phyloP scores from a whole-genome alignment of 2,797 vertebrate genomes.

The Melanotaenia trifasciata region DNA sequence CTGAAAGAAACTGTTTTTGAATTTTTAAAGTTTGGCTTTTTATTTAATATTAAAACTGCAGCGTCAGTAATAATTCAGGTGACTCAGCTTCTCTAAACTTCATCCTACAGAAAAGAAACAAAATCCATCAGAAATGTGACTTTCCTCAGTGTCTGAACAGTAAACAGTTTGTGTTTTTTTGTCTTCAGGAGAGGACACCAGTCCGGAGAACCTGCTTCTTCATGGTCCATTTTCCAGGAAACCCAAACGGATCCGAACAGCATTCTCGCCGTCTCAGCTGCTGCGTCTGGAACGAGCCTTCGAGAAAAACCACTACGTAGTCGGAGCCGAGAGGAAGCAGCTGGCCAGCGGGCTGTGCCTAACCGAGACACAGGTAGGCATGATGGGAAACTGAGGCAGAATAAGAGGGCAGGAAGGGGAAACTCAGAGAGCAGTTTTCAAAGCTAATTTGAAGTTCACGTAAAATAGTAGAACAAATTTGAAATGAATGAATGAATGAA shows the following conservation, averaged over 20 bases:
- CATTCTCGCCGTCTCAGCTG: constrained; percentile 96
- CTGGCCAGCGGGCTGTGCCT: constrained; percentile 93
- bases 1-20: too few relatives aligned
- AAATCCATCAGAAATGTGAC: background rate
- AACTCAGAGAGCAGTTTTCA: too few relatives aligned
- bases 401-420: too few relatives aligned
- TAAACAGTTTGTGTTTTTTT: constrained; percentile 8
- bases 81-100: too few relatives aligned
- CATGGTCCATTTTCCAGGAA: constrained; percentile 96
- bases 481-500: background rate
- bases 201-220: constrained; percentile 92
- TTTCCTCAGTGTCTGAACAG: background rate
- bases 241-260: constrained; percentile 96
- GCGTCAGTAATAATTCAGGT: too few relatives aligned
- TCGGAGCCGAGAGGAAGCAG: constrained; percentile 95
- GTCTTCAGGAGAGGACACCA: constrained; percentile 88
- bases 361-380: constrained; percentile 94
- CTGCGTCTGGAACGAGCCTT: constrained; percentile 94
- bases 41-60: too few relatives aligned
- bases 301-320: constrained; percentile 98
- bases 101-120: too few relatives aligned
- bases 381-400: background rate
- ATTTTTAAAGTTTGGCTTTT: too few relatives aligned
- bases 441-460: too few relatives aligned
- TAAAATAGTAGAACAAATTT: background rate